phyloP scores from a whole-genome alignment of 1,140 invertebrate genomes.

The Asobara japonica region DNA sequence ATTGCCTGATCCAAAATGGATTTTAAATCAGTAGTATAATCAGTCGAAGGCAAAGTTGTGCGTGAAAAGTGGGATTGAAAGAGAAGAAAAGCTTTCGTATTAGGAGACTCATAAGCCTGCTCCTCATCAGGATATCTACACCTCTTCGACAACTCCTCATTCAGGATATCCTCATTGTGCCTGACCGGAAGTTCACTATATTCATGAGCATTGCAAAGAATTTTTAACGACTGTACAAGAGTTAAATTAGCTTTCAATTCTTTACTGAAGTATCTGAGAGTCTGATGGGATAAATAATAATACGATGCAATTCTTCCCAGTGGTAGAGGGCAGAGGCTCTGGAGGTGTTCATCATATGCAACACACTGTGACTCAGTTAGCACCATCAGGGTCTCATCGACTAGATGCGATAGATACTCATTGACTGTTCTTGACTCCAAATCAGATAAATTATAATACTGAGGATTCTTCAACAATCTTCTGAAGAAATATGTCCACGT shows the following conservation, averaged over 20 bases:
- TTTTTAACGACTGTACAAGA: slow-evolving; percentile 80
- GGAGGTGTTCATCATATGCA: slow-evolving; percentile 69
- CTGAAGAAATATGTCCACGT: slow-evolving; percentile 99
- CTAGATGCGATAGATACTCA: slow-evolving; percentile 76
- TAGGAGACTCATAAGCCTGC: slow-evolving; percentile 84
- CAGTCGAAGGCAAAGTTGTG: slow-evolving; percentile 83
- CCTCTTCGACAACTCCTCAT: slow-evolving; percentile 86
- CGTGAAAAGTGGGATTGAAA: slow-evolving; percentile 94
- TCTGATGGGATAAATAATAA: slow-evolving; percentile 96
- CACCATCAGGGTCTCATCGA: slow-evolving; percentile 80
- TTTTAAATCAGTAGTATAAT: slow-evolving; percentile 97
- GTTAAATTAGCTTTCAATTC: slow-evolving; percentile 73
- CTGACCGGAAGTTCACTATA: slow-evolving; percentile 95
- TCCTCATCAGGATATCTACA: slow-evolving; percentile 80
- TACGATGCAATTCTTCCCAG: slow-evolving; percentile 94
- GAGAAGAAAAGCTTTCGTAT: slow-evolving; percentile 93
- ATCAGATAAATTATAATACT: slow-evolving; percentile 87
- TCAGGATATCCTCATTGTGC: slow-evolving; percentile 97
- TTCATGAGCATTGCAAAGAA: slow-evolving; percentile 88
- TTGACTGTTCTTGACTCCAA: slow-evolving; percentile 81
- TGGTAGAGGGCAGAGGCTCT: slow-evolving; percentile 79
- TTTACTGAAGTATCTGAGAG: slow-evolving; percentile 84
- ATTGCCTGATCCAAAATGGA: slow-evolving; percentile 96
- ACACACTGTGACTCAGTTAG: slow-evolving; percentile 84
- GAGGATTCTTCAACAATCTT: slow-evolving; percentile 92